Base-by-base conservation (phyloP, 2,113 vertebrate species). In the Cyanistes caeruleus region DNA sequence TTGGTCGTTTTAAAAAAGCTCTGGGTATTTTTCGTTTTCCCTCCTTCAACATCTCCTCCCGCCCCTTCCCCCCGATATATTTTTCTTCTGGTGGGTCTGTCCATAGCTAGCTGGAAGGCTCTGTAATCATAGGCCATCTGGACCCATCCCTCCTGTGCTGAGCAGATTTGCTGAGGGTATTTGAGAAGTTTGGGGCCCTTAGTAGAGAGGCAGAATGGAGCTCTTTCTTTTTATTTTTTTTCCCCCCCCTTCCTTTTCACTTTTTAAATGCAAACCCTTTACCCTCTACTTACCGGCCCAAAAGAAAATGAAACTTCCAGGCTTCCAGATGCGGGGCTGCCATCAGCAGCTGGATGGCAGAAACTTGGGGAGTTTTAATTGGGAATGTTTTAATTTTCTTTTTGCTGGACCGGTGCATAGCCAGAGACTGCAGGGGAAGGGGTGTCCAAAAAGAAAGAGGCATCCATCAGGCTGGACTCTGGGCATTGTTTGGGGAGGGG, bases 401-500 rank as follows among this genome's bases (percentile, higher is more conserved):
- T 72, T 85, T 64, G 64, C 80, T 48, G 89, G 89, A 76, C 41
- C 37, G 1, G 23, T 21, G 62, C 3, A 0, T 35, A 82, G 88
- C n/a, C 78, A 46, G 58, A 84, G 67, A 15, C 30, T 21, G 10
- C 4, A 46, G 8, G 74, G 35, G 41, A 68, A 86, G 80, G 82
- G 81, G 33, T 81, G 73, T 93, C 60, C 69, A 44, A 48, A 83
- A 53, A 84, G 96, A 95, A 96, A 97, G 92, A 70, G 86, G 27
- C 94, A 96, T 97, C 97, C 91, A 95, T 97, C 94, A 84, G 91
- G 87, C 87, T 1, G 14, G 75, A 48, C 85, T 65, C 31, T 88
- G 93, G 88, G 91, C 63, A 96, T 98, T 96, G 96, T 94, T 48
- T 22, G 15, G 89, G 92, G 75, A 93, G 94, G 89, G 94, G 93